Evolutionary conservation across 2,797 vertebrate species (phyloP), one percentile per base, ranked within the genome.

Genomic region (Huso huso): DNA sequence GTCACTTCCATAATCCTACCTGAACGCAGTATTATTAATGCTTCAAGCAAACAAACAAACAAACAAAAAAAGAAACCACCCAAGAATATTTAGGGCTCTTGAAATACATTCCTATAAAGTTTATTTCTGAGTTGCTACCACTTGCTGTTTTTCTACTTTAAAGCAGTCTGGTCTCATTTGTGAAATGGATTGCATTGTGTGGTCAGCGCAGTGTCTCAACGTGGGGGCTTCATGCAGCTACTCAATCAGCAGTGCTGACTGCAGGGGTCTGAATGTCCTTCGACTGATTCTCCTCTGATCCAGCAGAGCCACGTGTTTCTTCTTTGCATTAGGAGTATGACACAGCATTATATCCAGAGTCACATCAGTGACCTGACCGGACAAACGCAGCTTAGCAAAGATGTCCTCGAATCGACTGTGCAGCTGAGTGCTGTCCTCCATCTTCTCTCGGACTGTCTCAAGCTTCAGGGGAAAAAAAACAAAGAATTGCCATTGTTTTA

Each of bases 301-400:
- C 23, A 86, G 62, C 7, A 85, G 57, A 6, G 75, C 68, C 0
- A n/a, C 0, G 48, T 49, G 76, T 18, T 69, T 82, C 62, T 67
- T 89, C 67, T 76, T 92, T 67, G 79, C 77, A 1, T 12, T 66
- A 57, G 93, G 89, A 1, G 84, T 83, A 9, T 77, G 78, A 71
- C 93, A 97, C 70, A 99, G 84, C 84, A 97, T 86, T 61, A 89
- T 79, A 49, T 99, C 93, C n/a, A 97, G 64, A 0, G 83, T 90
- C 70, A 75, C 74, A 6, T 60, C 15, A 6, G 84, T 93, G 81
- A 97, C 83, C 73, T 78, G 93, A 70, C 89, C 83, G 0, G 80
- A 78, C 61, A 69, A 12, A 72, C 90, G 79, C 8, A 97, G 87
- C 67, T 71, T 83, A 0, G 0, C 73, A 73, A 83, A 78, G 64